These are phyloP conservation scores for Arctia plantaginis DNA, from an alignment of 2,888 invertebrate species.

Conservation along the genomic window DNA sequence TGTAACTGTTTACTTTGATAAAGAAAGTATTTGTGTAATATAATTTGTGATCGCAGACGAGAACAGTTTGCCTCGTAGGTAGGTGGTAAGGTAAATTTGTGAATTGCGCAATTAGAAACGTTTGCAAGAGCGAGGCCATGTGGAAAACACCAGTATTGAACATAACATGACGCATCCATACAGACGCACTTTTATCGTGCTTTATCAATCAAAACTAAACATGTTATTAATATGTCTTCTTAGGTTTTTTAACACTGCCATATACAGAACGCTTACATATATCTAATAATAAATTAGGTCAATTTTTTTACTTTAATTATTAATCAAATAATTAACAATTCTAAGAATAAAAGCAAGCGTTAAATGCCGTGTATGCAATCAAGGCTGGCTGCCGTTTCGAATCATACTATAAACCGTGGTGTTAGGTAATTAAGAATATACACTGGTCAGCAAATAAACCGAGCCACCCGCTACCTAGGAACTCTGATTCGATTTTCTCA, in stretches of 20 bases:
- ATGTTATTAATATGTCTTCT: not conserved
- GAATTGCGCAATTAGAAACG: conserved; percentile 52
- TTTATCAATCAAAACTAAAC: conserved; percentile 13
- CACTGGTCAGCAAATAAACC: no score
- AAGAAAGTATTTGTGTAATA: conserved; percentile 58
- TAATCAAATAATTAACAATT: not conserved
- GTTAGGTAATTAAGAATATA: not conserved
- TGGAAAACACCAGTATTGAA: conserved; percentile 22
- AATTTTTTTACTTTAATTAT: not conserved
- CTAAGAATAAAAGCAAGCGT: not conserved
- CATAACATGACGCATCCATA: conserved; percentile 6
- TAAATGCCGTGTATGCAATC: not conserved
- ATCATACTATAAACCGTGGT: not conserved
- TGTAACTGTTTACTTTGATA: conserved; percentile 58
- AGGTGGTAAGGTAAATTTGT: conserved; percentile 31
- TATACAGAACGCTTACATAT: not conserved
- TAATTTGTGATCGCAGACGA: conserved; percentile 47
- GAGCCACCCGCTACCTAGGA: no score
- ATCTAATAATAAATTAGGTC: not conserved
- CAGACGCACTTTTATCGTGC: conserved; percentile 6
- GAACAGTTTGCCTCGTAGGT: conserved; percentile 35
- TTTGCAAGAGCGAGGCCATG: conserved; percentile 55
- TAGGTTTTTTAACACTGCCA: not conserved
- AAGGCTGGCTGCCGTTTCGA: not conserved
- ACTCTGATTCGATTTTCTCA: no score